Evolutionary conservation across 2,888 invertebrate species (phyloP), one percentile per base, ranked within the genome.

Genomic region (Himalopsyche anomala): DNA sequence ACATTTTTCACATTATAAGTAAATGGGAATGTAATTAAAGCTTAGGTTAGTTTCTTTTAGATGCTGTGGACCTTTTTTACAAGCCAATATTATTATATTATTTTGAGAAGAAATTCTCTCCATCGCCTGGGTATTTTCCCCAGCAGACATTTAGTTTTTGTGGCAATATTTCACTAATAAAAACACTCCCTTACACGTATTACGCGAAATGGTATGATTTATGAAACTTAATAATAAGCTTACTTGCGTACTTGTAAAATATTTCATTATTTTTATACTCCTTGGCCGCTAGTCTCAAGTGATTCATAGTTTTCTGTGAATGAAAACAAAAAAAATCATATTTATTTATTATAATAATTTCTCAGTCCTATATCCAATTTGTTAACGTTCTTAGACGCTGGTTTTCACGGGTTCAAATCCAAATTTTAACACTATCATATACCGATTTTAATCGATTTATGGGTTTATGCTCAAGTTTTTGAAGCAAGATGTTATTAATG

Each of bases 221-320:
- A 62, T 62, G 62, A 62, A 62, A 62, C 62, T 62, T 62, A 62
- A 62, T 62, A 62, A 62, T 62, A 62, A 62, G 62, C 62, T 62
- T 62, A 19, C 62, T n/a, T 19, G 11, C 62, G 19, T 11, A 62
- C 62, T 62, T 19, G 62, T 62, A 62, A 62, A 62, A 62, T 62
- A 19, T 62, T 62, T 62, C 62, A 62, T 62, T 62, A 62, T 62
- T 62, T 62, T 62, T 62, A n/a, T 28, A 19, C 62, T 19, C 8
- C 62, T 62, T 62, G 62, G 28, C 19, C 19, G 81, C n/a, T 11
- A 36, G n/a, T 9, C 36, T 38, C 45, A 80, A n/a, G 9, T 80
- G 40, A 80, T 80, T 80, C 45, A 81, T 81, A 51, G 28, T 28
- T 40, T 40, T 45, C 40, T 81, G 81, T 15, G 81, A n/a, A 54